These are phyloP conservation scores for Galerucella pusilla DNA, from an alignment of 2,888 invertebrate genomes.

Conservation along the genomic window DNA sequence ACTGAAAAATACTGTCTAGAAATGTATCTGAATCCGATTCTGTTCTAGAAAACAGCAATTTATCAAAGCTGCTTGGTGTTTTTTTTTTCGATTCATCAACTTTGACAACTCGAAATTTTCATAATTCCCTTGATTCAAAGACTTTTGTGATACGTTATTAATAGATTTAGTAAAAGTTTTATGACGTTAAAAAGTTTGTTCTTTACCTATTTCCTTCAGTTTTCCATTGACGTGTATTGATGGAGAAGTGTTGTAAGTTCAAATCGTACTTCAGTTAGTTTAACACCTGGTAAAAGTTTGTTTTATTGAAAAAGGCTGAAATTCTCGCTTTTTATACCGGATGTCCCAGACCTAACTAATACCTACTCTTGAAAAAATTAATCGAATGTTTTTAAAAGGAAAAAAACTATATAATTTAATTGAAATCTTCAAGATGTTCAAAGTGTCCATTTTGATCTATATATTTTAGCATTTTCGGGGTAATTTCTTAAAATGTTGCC, in stretches of 20 bases:
- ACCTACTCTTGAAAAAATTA: too few relatives aligned
- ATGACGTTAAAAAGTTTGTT: constrained; percentile 23
- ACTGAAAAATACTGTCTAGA: constrained; percentile 39
- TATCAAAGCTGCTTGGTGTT: constrained; percentile 20
- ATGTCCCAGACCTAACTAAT: too few relatives aligned
- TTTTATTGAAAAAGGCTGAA: too few relatives aligned
- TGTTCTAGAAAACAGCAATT: constrained; percentile 10
- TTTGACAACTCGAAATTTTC: constrained; percentile 30
- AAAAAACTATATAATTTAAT: too few relatives aligned
- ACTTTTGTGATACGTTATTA: constrained; percentile 27
- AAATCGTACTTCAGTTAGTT: constrained; percentile 1
- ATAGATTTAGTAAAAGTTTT: constrained; percentile 30
- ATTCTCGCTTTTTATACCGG: too few relatives aligned
- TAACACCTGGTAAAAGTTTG: too few relatives aligned
- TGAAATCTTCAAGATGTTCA: too few relatives aligned
- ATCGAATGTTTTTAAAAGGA: too few relatives aligned
- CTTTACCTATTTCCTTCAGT: constrained; percentile 23
- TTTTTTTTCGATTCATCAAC: constrained; percentile 39
- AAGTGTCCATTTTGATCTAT: too few relatives aligned
- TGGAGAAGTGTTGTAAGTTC: constrained; percentile 23
- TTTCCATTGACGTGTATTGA: constrained; percentile 23
- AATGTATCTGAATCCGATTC: constrained; percentile 28
- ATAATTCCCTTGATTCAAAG: constrained; percentile 22
- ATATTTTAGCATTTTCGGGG: too few relatives aligned
- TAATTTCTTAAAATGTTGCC: too few relatives aligned